Evolutionary conservation across 2,888 invertebrate species (phyloP), one percentile per base, ranked within the genome.

Genomic region (Clunio marinus): DNA sequence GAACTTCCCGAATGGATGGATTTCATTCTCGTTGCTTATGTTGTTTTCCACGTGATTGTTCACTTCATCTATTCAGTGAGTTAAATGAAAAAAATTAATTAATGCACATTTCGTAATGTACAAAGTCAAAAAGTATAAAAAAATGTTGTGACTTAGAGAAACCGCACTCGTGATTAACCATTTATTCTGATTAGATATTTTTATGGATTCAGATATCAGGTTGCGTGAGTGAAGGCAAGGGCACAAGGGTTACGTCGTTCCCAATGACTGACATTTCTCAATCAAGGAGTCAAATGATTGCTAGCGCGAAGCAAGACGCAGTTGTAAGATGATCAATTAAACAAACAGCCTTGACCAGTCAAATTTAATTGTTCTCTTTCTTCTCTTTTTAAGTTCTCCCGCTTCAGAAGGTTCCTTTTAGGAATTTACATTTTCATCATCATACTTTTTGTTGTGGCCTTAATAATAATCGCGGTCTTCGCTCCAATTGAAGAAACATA

Each of bases 11-110:
- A 86, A 68, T 93, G 92, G 89, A 20, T 66, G 17, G 89, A 92
- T 72, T 96, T 89, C 86, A 87, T 96, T 70, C 79, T 97, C 71
- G 91, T 91, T 2, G 91, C 88, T 5, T 96, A 89, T 78, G 93
- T 96, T 13, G 88, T 87, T 2, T 91, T 96, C 81, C 93, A 97
- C 76, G 89, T 96, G 58, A 76, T 91, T 69, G 86, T 92, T 76
- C 96, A 97, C 77, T 78, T 96, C 46, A 82, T 94, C 69, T 83
- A 92, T 70, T 91, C 93, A 76, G 93, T 93, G 81, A 87, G 86
- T 80, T 65, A n/a, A n/a, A n/a, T n/a, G n/a, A n/a, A n/a, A n/a
- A n/a, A n/a, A n/a, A n/a, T n/a, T n/a, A n/a, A n/a, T n/a, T n/a
- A 32, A 7, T 32, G 32, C 10, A 32, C 32, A 32, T 32, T 32